phyloP scores from a whole-genome alignment of 1,140 invertebrate species.

The Saxidomus purpurata region DNA sequence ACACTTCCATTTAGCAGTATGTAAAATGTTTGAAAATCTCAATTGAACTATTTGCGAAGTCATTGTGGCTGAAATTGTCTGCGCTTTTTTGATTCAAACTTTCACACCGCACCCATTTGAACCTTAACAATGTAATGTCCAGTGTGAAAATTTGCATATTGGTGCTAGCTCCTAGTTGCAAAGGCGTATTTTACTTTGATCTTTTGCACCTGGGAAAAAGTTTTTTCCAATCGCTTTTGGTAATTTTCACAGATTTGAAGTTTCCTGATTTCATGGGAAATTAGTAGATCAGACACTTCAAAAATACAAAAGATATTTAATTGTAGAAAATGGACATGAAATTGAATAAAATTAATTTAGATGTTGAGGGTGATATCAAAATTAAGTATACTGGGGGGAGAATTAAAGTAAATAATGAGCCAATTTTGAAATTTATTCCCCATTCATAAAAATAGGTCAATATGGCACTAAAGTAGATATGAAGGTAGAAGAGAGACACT shows the following conservation, averaged over 20 bases:
- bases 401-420: slow-evolving; percentile 33
- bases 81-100: background rate
- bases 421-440: slow-evolving; percentile 19
- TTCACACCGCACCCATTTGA: background rate
- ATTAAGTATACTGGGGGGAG: background rate
- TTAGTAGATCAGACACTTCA: background rate
- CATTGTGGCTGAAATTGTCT: slow-evolving; percentile 12
- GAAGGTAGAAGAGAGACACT: background rate
- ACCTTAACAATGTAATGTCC: background rate
- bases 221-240: background rate
- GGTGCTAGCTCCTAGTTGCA: background rate
- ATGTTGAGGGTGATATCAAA: background rate
- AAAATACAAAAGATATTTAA: slow-evolving; percentile 5
- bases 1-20: background rate
- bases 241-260: background rate
- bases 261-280: slow-evolving; percentile 26
- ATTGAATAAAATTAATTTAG: slow-evolving; percentile 27
- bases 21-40: background rate
- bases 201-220: slow-evolving; percentile 31
- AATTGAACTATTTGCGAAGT: background rate
- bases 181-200: slow-evolving; percentile 15
- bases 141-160: slow-evolving; percentile 43
- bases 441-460: slow-evolving; percentile 13
- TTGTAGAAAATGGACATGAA: slow-evolving; percentile 3
- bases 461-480: background rate